Base-by-base conservation (phyloP, 2,113 vertebrate genomes). In the Felis chaus region DNA sequence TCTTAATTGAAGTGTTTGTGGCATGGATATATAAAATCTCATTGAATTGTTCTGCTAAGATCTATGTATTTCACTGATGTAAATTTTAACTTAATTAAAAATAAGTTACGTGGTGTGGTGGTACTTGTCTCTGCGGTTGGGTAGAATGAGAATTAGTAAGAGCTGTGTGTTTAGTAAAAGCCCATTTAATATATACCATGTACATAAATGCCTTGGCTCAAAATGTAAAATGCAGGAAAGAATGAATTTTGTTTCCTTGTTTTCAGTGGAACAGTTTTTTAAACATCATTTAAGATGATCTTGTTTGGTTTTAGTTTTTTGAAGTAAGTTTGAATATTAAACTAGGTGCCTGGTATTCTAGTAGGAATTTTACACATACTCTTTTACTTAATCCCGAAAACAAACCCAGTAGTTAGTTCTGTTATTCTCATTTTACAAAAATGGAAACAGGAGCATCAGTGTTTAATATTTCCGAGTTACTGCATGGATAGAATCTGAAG, bases 311-410 rank as follows among this genome's bases (percentile, higher is more conserved):
- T 93, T 89, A 80, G 18, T 41, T 95, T 85, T 85, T 65, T 63
- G n/a, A 81, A 86, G 33, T 80, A 81, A 96, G 68, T 91, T 93
- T 95, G 27, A 96, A 57, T 91, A 50, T 48, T 78, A 78, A 95
- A 78, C n/a, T 76, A 1, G 33, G 4, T 9, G 5, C 19, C 29
- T 71, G 50, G 31, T 89, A n/a, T 4, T 71, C 48, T 86, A 57
- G 4, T 95, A 25, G 78, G 39, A 4, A 39, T 76, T 96, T 91
- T 74, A 87, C 33, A 41, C 21, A 21, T 82, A 57, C 11, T 92
- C 0, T 83, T 94, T 91, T 65, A 84, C 39, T 89, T 94, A 81
- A 81, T 74, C 7, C n/a, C 45, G 8, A 27, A 84, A 84, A 85
- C 7, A 45, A 80, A n/a, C 7, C 7, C 19, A 63, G n/a, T 83